Evolutionary conservation across 2,797 vertebrate species (phyloP).

Genomic region (Epinephelus awoara): DNA sequence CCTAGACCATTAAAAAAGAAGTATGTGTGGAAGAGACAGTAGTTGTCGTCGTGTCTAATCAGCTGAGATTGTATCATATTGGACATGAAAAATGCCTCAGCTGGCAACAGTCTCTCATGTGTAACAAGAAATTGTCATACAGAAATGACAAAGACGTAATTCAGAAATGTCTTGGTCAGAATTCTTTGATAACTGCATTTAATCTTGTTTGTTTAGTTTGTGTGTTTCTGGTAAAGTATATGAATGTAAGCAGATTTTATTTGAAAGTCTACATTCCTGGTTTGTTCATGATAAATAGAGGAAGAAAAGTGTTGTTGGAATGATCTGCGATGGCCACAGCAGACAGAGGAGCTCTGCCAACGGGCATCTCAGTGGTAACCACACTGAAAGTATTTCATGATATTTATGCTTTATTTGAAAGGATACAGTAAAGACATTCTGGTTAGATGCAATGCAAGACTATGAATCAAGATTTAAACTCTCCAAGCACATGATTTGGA

Average conservation of each 20-base stretch:
- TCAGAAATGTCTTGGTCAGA: too few relatives aligned
- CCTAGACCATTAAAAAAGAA: too few relatives aligned
- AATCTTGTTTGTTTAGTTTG: not conserved
- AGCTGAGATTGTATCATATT: too few relatives aligned
- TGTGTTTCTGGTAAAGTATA: not conserved
- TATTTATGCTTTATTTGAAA: constrained; percentile 21
- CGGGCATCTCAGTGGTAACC: not conserved
- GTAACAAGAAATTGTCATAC: too few relatives aligned
- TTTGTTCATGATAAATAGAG: constrained; percentile 4
- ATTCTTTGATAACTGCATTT: too few relatives aligned
- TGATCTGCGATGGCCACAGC: not conserved
- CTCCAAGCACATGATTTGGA: constrained; percentile 27
- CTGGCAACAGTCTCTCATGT: too few relatives aligned
- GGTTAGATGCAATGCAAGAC: constrained; percentile 20
- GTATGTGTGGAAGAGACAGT: too few relatives aligned
- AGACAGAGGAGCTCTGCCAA: not conserved
- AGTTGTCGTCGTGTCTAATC: too few relatives aligned
- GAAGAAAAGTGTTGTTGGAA: not conserved
- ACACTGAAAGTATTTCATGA: constrained; percentile 3
- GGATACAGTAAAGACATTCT: constrained; percentile 6
- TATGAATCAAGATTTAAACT: constrained; percentile 33
- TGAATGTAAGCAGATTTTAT: too few relatives aligned
- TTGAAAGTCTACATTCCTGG: not conserved
- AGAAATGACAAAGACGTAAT: too few relatives aligned
- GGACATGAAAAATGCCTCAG: too few relatives aligned